Evolutionary conservation across 2,797 vertebrate genomes (phyloP).

Genomic region (Pangasius macronema): DNA sequence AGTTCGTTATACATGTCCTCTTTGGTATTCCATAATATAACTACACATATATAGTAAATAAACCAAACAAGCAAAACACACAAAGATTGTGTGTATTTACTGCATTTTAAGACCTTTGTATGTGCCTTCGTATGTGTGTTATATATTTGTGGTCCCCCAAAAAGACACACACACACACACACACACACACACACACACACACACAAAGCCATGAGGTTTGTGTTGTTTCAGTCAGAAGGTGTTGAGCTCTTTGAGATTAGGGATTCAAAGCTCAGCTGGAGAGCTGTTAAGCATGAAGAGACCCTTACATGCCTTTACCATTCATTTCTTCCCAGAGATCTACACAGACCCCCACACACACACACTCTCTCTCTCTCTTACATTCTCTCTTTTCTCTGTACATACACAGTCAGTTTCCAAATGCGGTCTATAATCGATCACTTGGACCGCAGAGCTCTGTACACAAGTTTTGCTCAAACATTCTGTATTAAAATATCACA

Average conservation of each 20-base stretch:
- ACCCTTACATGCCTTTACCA: conserved; percentile 51
- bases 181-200: background rate
- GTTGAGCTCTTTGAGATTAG: conserved; percentile 22
- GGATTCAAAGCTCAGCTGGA: conserved; percentile 42
- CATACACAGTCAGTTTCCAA: background rate
- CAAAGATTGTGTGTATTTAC: no score
- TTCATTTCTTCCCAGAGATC: conserved; percentile 16
- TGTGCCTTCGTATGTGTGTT: no score
- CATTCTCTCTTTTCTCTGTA: background rate
- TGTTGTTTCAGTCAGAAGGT: conserved; percentile 13
- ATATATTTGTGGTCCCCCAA: background rate
- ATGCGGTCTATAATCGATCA: background rate
- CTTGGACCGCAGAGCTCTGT: background rate
- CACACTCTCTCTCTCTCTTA: background rate
- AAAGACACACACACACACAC: background rate
- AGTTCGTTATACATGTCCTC: no score
- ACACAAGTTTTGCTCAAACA: background rate
- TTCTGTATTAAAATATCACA: background rate
- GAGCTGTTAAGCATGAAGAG: conserved; percentile 42
- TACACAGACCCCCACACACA: background rate
- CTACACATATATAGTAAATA: no score
- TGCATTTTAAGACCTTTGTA: no score
- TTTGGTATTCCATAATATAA: no score
- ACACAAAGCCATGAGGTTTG: background rate
- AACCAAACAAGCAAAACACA: no score